Evolutionary conservation across 2,888 invertebrate species (phyloP).

Genomic region (Andrena trimmerana): DNA sequence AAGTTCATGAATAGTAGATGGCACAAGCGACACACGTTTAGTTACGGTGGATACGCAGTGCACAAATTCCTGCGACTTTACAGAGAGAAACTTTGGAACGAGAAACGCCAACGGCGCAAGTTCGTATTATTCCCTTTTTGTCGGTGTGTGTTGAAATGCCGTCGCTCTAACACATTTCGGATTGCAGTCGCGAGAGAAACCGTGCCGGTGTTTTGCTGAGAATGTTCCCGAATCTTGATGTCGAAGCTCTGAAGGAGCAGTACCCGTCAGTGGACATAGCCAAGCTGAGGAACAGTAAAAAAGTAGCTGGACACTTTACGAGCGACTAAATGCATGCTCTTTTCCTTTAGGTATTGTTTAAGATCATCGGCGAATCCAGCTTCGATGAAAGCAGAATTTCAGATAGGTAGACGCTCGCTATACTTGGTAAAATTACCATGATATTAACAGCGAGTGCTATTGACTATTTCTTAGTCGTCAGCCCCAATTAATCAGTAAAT

Average conservation of each 20-base stretch:
- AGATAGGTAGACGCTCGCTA: not conserved
- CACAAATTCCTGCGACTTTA: slow-evolving; percentile 88
- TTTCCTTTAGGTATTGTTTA: not conserved
- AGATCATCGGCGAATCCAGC: not conserved
- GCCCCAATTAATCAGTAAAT: too few species aligned
- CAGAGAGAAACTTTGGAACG: slow-evolving; percentile 88
- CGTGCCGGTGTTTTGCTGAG: slow-evolving; percentile 86
- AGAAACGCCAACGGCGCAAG: slow-evolving; percentile 87
- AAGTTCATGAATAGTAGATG: slow-evolving; percentile 89
- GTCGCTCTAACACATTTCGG: slow-evolving; percentile 10
- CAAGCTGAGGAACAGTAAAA: slow-evolving; percentile 87
- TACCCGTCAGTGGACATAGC: slow-evolving; percentile 93
- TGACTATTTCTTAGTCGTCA: too few species aligned
- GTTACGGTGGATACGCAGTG: slow-evolving; percentile 88
- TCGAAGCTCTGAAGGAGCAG: slow-evolving; percentile 89
- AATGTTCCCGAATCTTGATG: slow-evolving; percentile 91
- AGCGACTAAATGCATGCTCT: slow-evolving; percentile 77
- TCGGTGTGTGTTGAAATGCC: not conserved
- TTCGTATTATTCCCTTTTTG: slow-evolving; percentile 78
- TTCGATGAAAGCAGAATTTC: not conserved
- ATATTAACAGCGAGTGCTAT: too few species aligned
- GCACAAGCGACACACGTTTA: slow-evolving; percentile 87
- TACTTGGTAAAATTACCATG: not conserved
- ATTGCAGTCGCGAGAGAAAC: slow-evolving; percentile 79
- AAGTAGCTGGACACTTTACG: slow-evolving; percentile 88